phyloP scores from a whole-genome alignment of 2,888 invertebrate genomes.

The Himalopsyche anomala region DNA sequence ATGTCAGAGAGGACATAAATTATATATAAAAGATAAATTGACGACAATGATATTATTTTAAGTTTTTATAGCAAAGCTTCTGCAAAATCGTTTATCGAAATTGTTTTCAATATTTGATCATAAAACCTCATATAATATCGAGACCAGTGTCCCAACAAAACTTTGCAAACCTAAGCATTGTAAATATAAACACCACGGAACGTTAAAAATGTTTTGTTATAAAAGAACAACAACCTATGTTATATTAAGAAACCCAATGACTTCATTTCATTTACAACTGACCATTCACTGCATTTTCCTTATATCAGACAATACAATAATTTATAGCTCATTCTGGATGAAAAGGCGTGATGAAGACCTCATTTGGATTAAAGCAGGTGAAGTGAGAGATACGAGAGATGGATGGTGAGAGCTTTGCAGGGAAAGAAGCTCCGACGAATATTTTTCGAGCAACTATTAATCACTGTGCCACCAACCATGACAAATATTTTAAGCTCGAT shows the following conservation, averaged over 20 bases:
- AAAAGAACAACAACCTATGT: not conserved
- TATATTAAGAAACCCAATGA: not conserved
- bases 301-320: conserved; percentile 51
- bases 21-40: too few relatives aligned
- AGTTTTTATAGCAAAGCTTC: too few relatives aligned
- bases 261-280: conserved; percentile 19
- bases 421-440: conserved; percentile 29
- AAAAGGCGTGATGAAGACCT: conserved; percentile 60
- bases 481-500: not conserved
- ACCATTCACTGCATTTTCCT: conserved; percentile 48
- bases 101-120: too few relatives aligned
- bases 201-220: conserved; percentile 17
- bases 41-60: too few relatives aligned
- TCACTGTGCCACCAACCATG: conserved; percentile 45
- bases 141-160: too few relatives aligned
- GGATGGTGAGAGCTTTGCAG: not conserved
- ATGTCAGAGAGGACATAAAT: too few relatives aligned
- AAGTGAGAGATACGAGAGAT: conserved; percentile 42
- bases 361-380: conserved; percentile 53
- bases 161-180: too few relatives aligned
- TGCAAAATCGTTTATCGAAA: too few relatives aligned
- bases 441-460: conserved; percentile 39
- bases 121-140: not conserved
- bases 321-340: conserved; percentile 51
- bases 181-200: not conserved